Percentiles rank a stretch among this genome's conserved stretches.
phyloP scores from a whole-genome alignment of 2,888 invertebrate species.

The Flexamia atlantica region DNA sequence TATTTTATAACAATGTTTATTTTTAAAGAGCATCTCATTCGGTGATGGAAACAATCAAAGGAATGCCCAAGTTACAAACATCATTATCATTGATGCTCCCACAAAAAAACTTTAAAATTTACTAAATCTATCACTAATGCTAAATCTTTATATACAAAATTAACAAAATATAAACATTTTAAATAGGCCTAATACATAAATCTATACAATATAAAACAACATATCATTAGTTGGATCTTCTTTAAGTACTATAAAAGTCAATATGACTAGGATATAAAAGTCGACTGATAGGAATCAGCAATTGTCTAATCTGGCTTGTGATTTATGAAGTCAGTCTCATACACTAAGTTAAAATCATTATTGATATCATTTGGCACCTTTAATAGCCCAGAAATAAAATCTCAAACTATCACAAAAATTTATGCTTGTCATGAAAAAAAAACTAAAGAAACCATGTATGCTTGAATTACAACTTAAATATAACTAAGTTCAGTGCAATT shows the following conservation, averaged over 20 bases:
- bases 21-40: slow-evolving; percentile 42
- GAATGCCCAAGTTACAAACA: slow-evolving; percentile 33
- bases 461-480: background rate
- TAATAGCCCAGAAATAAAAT: slow-evolving; percentile 20
- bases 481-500: background rate
- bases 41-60: slow-evolving; percentile 30
- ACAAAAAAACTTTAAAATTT: background rate
- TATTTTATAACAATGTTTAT: background rate
- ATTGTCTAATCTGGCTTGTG: slow-evolving; percentile 12
- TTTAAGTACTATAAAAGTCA: slow-evolving; percentile 35
- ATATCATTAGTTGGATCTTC: slow-evolving; percentile 41
- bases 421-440: background rate
- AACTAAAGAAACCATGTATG: background rate
- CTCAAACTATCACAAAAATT: no score
- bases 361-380: slow-evolving; percentile 45
- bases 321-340: slow-evolving; percentile 27
- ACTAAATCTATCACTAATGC: background rate
- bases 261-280: slow-evolving; percentile 50
- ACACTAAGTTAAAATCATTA: slow-evolving; percentile 28
- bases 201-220: slow-evolving; percentile 50
- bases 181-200: slow-evolving; percentile 6
- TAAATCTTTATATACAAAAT: slow-evolving; percentile 28
- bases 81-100: background rate
- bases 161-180: slow-evolving; percentile 49
- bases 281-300: slow-evolving; percentile 29